Evolutionary conservation across 2,797 vertebrate genomes (phyloP).

Genomic region (Moxostoma hubbsi): DNA sequence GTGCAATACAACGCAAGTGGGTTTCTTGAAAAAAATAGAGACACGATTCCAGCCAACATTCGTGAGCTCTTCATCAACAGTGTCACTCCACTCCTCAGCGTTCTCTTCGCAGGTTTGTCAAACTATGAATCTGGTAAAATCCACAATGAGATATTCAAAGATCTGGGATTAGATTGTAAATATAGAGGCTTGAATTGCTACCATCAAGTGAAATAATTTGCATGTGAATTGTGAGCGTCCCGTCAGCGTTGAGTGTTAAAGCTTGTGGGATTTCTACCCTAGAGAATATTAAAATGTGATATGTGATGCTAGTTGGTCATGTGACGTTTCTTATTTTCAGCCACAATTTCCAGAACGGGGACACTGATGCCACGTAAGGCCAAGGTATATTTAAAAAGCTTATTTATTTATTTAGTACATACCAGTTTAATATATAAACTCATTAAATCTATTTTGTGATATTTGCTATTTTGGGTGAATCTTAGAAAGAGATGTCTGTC

Average conservation of each 20-base stretch:
- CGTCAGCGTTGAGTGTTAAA: not conserved
- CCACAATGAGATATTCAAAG: not conserved
- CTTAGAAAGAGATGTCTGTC: too few species aligned
- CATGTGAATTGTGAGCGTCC: not conserved
- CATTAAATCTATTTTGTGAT: too few species aligned
- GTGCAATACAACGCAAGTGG: constrained; percentile 75
- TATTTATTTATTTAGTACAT: too few species aligned
- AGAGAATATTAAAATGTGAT: not conserved
- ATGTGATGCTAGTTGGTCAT: not conserved
- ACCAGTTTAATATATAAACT: too few species aligned
- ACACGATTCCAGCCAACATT: constrained; percentile 75
- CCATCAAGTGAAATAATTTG: not conserved
- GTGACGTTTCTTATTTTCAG: constrained; percentile 59
- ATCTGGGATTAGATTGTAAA: not conserved
- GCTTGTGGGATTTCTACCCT: not conserved
- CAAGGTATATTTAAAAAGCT: constrained; percentile 65
- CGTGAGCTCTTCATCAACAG: constrained; percentile 78
- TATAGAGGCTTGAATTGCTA: not conserved
- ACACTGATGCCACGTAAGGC: constrained; percentile 77
- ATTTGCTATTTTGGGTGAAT: too few species aligned
- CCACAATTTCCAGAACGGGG: constrained; percentile 77
- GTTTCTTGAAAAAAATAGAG: constrained; percentile 81
- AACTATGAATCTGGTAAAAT: not conserved
- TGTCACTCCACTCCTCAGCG: constrained; percentile 74
- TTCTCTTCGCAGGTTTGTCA: constrained; percentile 77